Base-by-base conservation (phyloP, 2,113 vertebrate genomes). In the Otis tarda region DNA sequence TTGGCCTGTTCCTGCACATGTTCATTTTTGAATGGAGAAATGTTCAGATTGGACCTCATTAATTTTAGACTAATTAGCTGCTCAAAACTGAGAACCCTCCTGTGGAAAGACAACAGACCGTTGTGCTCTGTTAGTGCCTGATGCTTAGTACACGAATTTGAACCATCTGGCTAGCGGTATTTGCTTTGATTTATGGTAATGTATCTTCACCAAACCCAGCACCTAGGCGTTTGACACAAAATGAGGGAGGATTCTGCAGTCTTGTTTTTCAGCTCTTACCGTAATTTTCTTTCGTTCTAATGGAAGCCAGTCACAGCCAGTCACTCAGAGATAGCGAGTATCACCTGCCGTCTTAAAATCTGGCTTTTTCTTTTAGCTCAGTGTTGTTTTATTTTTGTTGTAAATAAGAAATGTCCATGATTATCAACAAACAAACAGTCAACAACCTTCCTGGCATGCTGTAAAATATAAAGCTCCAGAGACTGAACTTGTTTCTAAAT, bases 61-160 rank as follows among this genome's bases (percentile, higher is more conserved):
- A 92, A 60, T 93, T 96, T 90, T 60, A 22, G 56, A 49, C 79
- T 92, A 95, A 93, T 94, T 95, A 95, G 93, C 85, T 83, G 82
- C 70, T 81, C 79, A 83, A 91, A 88, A 86, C 82, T 19, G 59
- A 92, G 79, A 93, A 74, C 71, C 41, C 43, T 77, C 39, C 64
- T 2, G 4, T 86, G 39, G 56, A 94, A 96, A 68, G 82, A 93
- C 84, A 95, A 83, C 64, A 90, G 92, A 5, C 76, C 92, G 64
- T 92, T 96, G 87, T 80, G 73, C 73, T 89, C 86, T 78, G 20
- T 88, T 90, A 83, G 45, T 83, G 83, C 55, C 53, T 92, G 80
- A 41, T 53, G 53, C 63, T 92, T 31, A 50, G 86, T 77, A 77
- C 68, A 47, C 71, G 92, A 93, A 93, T 95, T 81, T 95, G 90